These are phyloP conservation scores for Microcaecilia unicolor DNA, from an alignment of 2,797 vertebrate genomes.

Conservation along the genomic window DNA sequence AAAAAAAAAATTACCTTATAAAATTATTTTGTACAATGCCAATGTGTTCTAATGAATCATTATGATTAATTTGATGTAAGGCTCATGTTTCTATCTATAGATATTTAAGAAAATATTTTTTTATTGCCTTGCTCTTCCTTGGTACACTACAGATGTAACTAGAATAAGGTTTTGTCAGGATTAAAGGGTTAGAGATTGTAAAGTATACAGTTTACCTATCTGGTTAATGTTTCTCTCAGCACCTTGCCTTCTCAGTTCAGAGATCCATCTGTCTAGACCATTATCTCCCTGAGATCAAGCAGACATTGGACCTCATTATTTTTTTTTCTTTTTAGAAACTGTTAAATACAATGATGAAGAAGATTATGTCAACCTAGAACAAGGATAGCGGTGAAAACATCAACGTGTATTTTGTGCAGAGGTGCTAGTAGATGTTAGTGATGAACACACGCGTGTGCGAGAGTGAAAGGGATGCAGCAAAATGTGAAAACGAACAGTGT, in stretches of 20 bases:
- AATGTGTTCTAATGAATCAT: too few relatives aligned
- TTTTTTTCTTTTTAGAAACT: conserved; percentile 46
- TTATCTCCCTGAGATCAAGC: conserved; percentile 42
- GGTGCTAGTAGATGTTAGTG: conserved; percentile 46
- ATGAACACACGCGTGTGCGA: too few relatives aligned
- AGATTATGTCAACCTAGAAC: conserved; percentile 36
- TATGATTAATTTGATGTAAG: too few relatives aligned
- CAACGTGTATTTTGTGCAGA: conserved; percentile 38
- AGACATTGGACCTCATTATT: conserved; percentile 46
- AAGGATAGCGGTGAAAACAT: conserved; percentile 44
- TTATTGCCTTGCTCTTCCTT: too few relatives aligned
- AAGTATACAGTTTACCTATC: conserved; percentile 11
- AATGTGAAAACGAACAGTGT: too few relatives aligned
- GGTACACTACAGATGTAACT: too few relatives aligned
- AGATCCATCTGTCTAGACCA: conserved; percentile 43
- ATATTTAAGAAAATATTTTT: too few relatives aligned
- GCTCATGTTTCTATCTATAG: too few relatives aligned
- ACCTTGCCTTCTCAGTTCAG: conserved; percentile 29
- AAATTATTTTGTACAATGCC: too few relatives aligned
- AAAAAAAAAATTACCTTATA: too few relatives aligned
- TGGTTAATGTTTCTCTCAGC: conserved; percentile 26
- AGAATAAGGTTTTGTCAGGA: conserved; percentile 4
- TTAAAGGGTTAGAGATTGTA: conserved; percentile 18
- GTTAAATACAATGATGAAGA: conserved; percentile 32
- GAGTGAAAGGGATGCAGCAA: too few relatives aligned